phyloP scores from a whole-genome alignment of 1,140 invertebrate genomes.

The Plutomurus gul region DNA sequence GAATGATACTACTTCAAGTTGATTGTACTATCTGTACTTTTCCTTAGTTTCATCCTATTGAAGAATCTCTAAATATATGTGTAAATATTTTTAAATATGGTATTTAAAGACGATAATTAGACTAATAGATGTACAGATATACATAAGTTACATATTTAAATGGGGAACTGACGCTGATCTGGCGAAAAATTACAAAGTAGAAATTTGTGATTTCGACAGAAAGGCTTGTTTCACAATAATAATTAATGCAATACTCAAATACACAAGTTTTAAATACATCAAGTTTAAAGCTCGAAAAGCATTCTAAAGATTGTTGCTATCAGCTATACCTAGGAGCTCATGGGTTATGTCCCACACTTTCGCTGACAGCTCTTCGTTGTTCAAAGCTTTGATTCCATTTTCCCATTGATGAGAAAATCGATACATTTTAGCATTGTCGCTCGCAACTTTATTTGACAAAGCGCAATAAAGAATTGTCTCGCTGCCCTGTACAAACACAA shows the following conservation, averaged over 20 bases:
- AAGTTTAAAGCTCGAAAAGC: too few species aligned
- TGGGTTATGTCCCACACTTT: constrained; percentile 60
- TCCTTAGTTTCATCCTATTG: too few species aligned
- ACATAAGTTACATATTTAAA: too few species aligned
- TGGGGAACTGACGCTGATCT: too few species aligned
- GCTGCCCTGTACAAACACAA: constrained; percentile 54
- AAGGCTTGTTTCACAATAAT: too few species aligned
- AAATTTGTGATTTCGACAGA: too few species aligned
- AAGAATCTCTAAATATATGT: not conserved
- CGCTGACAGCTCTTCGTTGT: constrained; percentile 55
- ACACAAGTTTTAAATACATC: too few species aligned
- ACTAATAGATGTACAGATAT: too few species aligned
- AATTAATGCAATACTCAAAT: too few species aligned
- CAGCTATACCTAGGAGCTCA: not conserved
- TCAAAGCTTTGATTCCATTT: constrained; percentile 50
- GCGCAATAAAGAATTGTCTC: constrained; percentile 58
- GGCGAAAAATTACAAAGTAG: too few species aligned
- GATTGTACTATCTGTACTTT: not conserved
- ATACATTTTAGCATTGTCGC: constrained; percentile 56
- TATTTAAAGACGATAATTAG: too few species aligned
- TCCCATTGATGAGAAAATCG: constrained; percentile 57
- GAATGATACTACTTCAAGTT: not conserved
- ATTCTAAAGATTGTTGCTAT: not conserved
- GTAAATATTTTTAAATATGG: too few species aligned
- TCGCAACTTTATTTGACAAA: constrained; percentile 54